Percentiles rank a stretch among this genome's conserved stretches.
Conservation (phyloP, 2,888 invertebrate species). For the Argyresthia albistria region DNA sequence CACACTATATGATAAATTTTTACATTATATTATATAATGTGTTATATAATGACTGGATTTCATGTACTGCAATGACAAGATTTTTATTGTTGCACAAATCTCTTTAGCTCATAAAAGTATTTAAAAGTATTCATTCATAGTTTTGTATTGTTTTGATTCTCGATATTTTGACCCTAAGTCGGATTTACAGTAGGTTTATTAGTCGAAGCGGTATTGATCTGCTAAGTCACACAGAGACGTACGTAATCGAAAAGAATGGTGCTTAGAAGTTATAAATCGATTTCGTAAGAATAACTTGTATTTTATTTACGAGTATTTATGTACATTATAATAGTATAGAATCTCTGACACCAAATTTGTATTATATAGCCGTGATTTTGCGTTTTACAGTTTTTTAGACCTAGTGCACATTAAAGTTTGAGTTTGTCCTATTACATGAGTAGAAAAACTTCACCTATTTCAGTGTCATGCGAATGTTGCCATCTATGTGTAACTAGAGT, state of each 20-base stretch:
- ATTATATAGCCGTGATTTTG: conserved; percentile 39
- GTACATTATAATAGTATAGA: conserved; percentile 37
- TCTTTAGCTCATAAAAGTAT: conserved; percentile 49
- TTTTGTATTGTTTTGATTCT: conserved; percentile 41
- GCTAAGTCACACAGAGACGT: conserved; percentile 54
- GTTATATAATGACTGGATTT: conserved; percentile 60
- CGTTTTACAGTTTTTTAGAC: conserved; percentile 22
- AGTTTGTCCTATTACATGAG: background rate
- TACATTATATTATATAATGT: no score
- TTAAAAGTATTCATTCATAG: conserved; percentile 40
- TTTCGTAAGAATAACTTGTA: conserved; percentile 36
- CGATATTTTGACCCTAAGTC: conserved; percentile 49
- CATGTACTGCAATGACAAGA: conserved; percentile 49
- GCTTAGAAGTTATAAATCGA: conserved; percentile 45
- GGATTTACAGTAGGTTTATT: conserved; percentile 44
- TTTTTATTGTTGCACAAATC: conserved; percentile 55
- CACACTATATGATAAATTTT: conserved; percentile 21
- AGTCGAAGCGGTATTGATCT: conserved; percentile 53
- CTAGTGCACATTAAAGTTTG: background rate
- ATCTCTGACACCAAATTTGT: conserved; percentile 32
- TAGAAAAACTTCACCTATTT: background rate
- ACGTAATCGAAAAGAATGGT: conserved; percentile 68
- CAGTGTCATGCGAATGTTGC: conserved; percentile 25
- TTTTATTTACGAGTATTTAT: conserved; percentile 44
- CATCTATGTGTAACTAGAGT: conserved; percentile 16